Conservation (phyloP, 2,113 vertebrate genomes). For the Vidua chalybeata region DNA sequence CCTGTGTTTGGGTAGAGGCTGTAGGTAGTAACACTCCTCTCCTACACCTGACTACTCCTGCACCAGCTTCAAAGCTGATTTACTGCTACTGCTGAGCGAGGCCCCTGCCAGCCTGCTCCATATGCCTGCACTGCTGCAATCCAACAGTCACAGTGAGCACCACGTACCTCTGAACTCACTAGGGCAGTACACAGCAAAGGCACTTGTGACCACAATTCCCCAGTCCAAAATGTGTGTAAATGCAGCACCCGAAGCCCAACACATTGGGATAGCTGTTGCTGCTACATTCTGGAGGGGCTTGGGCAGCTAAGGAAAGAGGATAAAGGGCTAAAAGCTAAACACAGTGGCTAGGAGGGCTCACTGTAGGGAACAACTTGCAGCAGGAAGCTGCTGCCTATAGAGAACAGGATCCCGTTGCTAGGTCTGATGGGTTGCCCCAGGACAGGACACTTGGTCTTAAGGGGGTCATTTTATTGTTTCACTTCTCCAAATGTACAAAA, state of each 20-base stretch:
- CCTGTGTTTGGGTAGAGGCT: too few species aligned
- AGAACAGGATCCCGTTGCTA: neutral
- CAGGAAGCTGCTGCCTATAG: neutral
- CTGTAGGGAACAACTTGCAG: neutral
- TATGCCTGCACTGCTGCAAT: fast-evolving
- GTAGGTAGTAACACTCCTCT: neutral
- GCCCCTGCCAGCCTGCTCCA: neutral
- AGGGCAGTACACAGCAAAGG: neutral
- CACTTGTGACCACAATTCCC: neutral
- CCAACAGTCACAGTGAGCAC: neutral
- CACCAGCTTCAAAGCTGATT: neutral
- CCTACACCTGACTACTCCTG: neutral
- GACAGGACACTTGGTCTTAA: slow-evolving; percentile 23
- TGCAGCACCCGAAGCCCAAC: neutral
- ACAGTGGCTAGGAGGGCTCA: neutral
- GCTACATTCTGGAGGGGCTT: neutral
- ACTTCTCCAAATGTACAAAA: slow-evolving; percentile 86
- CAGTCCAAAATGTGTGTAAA: neutral
- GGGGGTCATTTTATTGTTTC: slow-evolving; percentile 79
- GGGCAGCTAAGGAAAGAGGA: neutral
- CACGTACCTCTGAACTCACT: fast-evolving
- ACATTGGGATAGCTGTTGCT: neutral
- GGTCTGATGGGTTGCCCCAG: neutral
- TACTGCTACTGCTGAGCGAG: neutral
- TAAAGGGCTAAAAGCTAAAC: neutral